These are phyloP conservation scores for Heterotilapia buettikoferi DNA, from an alignment of 2,113 vertebrate species.

Conservation along the genomic window DNA sequence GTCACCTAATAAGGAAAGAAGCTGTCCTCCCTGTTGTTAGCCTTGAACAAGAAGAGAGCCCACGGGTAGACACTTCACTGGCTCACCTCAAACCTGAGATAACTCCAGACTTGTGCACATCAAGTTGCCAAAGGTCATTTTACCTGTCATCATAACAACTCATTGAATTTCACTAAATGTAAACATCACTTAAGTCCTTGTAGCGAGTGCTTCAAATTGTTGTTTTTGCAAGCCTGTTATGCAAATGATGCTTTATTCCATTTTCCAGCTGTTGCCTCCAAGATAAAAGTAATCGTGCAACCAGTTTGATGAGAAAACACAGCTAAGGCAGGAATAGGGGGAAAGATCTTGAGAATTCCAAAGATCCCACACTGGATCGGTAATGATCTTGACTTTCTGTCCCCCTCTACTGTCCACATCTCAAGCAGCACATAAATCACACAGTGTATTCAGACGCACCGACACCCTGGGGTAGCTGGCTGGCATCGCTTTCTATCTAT, in stretches of 20 bases:
- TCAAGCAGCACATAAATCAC: slow-evolving; percentile 31
- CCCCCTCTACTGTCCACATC: background rate
- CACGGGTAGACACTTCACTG: fast-evolving
- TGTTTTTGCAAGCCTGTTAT: background rate
- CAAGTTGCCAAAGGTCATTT: background rate
- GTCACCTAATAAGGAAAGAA: background rate
- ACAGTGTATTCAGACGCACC: background rate
- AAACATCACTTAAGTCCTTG: background rate
- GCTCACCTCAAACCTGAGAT: background rate
- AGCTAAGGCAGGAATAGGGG: background rate
- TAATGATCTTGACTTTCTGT: background rate
- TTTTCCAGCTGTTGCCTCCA: background rate
- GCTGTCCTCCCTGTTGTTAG: background rate
- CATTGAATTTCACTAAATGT: background rate
- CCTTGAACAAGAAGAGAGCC: background rate
- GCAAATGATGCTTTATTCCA: background rate
- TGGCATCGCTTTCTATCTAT: slow-evolving; percentile 9
- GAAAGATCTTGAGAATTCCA: background rate
- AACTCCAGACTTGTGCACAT: background rate
- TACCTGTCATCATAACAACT: background rate
- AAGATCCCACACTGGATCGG: background rate
- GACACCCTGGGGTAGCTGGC: background rate
- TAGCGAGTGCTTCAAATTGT: background rate
- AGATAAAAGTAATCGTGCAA: background rate
- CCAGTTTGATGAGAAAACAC: background rate